Evolutionary conservation across 2,797 vertebrate species (phyloP).

Genomic region (Monodelphis domestica): DNA sequence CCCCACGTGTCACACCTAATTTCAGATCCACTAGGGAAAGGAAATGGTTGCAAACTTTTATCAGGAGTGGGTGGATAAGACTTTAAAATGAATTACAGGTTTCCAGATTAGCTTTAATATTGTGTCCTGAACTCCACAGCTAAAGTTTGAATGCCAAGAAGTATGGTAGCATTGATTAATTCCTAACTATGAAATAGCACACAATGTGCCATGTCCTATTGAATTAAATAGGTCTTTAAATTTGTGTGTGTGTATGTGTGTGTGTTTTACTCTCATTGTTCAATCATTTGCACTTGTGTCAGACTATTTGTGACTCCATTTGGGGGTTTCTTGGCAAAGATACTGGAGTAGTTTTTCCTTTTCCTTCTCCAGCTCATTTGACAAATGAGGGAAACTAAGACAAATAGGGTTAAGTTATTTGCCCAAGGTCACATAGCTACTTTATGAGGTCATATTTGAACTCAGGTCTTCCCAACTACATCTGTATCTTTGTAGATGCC

Average conservation of each 20-base stretch:
- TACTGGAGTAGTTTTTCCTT: no score
- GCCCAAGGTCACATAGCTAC: no score
- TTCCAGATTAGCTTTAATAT: conserved; percentile 63
- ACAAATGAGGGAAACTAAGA: no score
- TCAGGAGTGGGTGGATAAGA: conserved; percentile 65
- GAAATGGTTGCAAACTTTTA: conserved; percentile 9
- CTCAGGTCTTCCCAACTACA: conserved; percentile 82
- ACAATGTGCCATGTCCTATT: conserved; percentile 51
- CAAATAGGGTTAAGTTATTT: no score
- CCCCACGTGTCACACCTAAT: neutral
- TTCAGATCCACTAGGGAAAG: neutral
- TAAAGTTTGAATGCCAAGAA: conserved; percentile 63
- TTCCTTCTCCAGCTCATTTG: no score
- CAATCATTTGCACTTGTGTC: conserved; percentile 77
- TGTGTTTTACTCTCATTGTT: no score
- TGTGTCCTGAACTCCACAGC: conserved; percentile 39
- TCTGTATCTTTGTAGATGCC: conserved; percentile 74
- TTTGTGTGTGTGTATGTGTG: no score
- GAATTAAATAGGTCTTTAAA: conserved; percentile 63
- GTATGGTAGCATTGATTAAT: conserved; percentile 41
- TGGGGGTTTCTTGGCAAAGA: no score
- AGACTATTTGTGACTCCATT: no score
- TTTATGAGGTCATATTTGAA: no score
- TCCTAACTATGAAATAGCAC: conserved; percentile 35
- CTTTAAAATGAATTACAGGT: conserved; percentile 48